Evolutionary conservation across 2,113 vertebrate genomes (phyloP), one percentile per base, ranked within the genome.

Genomic region (Gymnorhina tibicen): DNA sequence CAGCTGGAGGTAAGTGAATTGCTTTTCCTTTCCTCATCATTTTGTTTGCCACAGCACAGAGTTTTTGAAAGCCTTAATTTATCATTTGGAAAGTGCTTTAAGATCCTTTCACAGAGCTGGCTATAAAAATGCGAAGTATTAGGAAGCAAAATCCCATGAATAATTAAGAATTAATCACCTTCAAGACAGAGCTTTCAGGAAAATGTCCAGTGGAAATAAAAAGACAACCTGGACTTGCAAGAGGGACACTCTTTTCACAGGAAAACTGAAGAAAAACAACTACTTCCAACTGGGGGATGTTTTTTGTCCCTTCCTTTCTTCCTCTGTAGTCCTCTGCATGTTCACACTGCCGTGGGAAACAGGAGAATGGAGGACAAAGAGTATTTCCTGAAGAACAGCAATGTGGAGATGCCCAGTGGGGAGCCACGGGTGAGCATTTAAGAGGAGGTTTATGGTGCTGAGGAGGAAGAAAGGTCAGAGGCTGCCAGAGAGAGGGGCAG

Each of bases 121-220:
- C 39, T 89, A 67, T 77, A 91, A 95, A 96, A 84, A 87, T 80
- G 77, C 23, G 32, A 91, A 91, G 28, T 73, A 84, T 91, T 64
- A 73, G 49, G 53, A 84, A 89, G 84, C 26, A 75, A 93, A 96
- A 84, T 84, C 77, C 69, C 59, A 77, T 3, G 10, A 93, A 89
- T 49, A 81, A 89, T 89, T 93, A 80, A 92, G 89, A 87, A 87
- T 85, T 77, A 74, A 93, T 77, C 53, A 77, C 59, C 30, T 77
- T 56, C 64, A 64, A 87, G 77, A 19, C 41, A 81, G 59, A 80
- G 16, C 49, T 87, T 59, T 83, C 52, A 50, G 44, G 56, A 19
- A 52, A 80, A 44, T 17, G 19, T 76, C 49, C 77, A 91, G 55
- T 37, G 44, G 68, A 81, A 84, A 85, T 60, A 68, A 76, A 80